Base-by-base conservation (phyloP, 2,797 vertebrate species). In the Sebastolobus altivelis region DNA sequence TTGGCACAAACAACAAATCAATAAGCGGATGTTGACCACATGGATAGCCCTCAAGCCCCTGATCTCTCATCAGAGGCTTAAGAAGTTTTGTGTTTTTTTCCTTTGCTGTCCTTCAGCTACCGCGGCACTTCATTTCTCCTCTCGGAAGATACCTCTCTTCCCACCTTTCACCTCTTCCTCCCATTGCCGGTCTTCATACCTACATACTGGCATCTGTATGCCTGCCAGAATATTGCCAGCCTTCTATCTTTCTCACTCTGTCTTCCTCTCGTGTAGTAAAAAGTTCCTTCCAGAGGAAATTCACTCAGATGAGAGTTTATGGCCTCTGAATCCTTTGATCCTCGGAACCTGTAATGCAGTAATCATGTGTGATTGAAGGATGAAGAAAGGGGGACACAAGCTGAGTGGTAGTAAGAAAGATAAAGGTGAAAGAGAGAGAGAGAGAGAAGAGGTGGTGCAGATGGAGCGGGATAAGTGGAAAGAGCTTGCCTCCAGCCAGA, bases 241-340 rank as follows among this genome's bases (percentile, higher is more conserved):
- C 33, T 75, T 81, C 80, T 65, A 62, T 79, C 59, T 87, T 69
- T 56, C 49, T 67, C 43, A 52, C n/a, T 61, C 43, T 1, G 3
- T 77, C 73, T 74, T 80, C 65, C 65, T 75, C 33, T 75, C 27
- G 63, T 72, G 65, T 59, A 11, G 72, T 75, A 86, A 83, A 35
- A 88, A 76, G 79, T 86, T 84, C 67, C 61, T 61, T 85, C 62
- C 8, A 54, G 76, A 84, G 85, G 85, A 94, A 91, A 94, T 94
- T 92, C 83, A 79, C 93, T 86, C 69, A 83, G 81, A 90, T 87
- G 77, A 75, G 81, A 90, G 89, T 92, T 91, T 90, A 91, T 92
- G 86, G 74, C 75, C 72, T 80, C 80, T 69, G 78, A 91, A 88
- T 92, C 85, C 89, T 95, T 95, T 95, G 94, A 96, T 95, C 93